A percentile compares a stretch with the other conserved stretches of the same genome.
Conservation (phyloP, 2,888 invertebrate species). For the Callyntrura sp. region DNA sequence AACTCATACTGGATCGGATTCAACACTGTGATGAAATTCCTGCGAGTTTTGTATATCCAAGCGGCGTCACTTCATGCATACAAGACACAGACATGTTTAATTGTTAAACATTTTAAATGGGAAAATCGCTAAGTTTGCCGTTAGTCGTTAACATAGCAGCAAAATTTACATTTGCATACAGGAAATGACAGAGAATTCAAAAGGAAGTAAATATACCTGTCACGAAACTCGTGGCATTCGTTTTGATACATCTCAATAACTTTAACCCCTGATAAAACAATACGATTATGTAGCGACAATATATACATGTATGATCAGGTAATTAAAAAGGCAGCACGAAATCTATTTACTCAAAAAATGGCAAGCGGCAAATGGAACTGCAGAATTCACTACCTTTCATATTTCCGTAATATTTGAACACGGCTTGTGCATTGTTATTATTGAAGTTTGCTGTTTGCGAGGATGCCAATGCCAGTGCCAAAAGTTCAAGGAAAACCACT, state of each 20-base stretch:
- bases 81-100: no score
- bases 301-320: background rate
- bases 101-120: background rate
- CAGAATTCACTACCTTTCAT: constrained; percentile 56
- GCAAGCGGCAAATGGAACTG: background rate
- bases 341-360: background rate
- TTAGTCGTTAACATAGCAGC: background rate
- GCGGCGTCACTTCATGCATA: constrained; percentile 75
- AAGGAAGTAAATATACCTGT: constrained; percentile 45
- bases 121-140: background rate
- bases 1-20: constrained; percentile 82
- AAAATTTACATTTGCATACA: no score
- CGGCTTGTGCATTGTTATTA: background rate
- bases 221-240: constrained; percentile 63
- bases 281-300: background rate
- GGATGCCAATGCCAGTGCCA: constrained; percentile 60
- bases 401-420: constrained; percentile 63
- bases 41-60: constrained; percentile 78
- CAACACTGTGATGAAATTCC: constrained; percentile 71
- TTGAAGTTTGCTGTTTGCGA: constrained; percentile 28
- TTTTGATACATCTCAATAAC: constrained; percentile 62
- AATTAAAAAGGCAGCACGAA: background rate
- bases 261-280: constrained; percentile 19
- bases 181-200: background rate
- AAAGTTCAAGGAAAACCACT: constrained; percentile 68